Evolutionary conservation across 2,113 vertebrate genomes (phyloP).

Genomic region (Hyla sarda): DNA sequence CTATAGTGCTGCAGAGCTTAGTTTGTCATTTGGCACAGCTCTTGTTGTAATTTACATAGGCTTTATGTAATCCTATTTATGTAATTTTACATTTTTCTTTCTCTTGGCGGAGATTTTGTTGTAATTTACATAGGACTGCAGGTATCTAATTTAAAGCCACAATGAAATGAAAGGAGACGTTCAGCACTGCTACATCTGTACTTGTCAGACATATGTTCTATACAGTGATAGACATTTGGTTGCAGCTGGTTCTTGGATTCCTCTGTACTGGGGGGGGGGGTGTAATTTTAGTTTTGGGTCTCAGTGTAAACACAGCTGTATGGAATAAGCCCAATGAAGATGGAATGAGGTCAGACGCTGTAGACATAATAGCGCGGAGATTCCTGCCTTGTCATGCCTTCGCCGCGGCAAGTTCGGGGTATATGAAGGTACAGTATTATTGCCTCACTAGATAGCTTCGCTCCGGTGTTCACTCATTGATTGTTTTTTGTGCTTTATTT

Average conservation of each 20-base stretch:
- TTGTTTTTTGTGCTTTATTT: neutral
- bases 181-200: neutral
- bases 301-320: constrained; percentile 33
- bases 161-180: neutral
- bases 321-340: neutral
- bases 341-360: constrained; percentile 9
- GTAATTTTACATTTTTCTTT: no score
- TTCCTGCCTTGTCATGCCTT: constrained; percentile 10
- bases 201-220: neutral
- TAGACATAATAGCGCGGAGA: constrained; percentile 1
- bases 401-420: neutral
- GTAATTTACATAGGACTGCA: neutral
- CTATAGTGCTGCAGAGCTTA: no score
- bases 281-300: neutral
- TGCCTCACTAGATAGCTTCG: neutral
- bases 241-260: neutral
- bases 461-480: neutral
- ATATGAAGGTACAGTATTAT: neutral
- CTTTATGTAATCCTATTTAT: no score
- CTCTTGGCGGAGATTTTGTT: no score
- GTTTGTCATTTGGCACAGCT: no score
- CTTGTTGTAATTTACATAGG: no score
- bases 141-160: neutral
- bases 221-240: neutral
- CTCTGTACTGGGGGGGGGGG: neutral